phyloP scores from a whole-genome alignment of 2,797 vertebrate genomes.

The Brachymystax lenok region DNA sequence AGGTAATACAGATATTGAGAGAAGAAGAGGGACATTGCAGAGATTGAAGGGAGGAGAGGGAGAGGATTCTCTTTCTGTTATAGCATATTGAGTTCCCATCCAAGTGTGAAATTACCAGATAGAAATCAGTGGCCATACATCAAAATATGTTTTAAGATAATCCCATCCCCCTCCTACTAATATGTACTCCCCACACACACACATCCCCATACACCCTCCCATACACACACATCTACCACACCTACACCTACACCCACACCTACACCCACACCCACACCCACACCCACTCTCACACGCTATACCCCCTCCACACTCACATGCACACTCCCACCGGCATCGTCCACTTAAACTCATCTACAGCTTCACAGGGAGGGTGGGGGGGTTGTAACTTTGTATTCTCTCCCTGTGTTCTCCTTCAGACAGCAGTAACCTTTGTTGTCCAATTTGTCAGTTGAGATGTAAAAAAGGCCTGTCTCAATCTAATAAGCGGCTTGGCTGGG shows the following conservation, averaged over 20 bases:
- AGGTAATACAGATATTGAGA: slow-evolving; percentile 3
- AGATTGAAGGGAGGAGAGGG: background rate
- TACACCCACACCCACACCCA: background rate
- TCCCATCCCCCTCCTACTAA: background rate
- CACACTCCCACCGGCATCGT: background rate
- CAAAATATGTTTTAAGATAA: slow-evolving; percentile 41
- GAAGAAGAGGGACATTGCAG: slow-evolving; percentile 21
- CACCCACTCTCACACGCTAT: slow-evolving; percentile 4
- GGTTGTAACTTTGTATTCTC: slow-evolving; percentile 30
- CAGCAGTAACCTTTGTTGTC: slow-evolving; percentile 44
- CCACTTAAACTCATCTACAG: background rate
- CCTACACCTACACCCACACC: background rate
- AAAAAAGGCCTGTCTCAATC: slow-evolving; percentile 33
- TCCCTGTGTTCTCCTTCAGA: slow-evolving; percentile 6
- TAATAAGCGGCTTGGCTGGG: slow-evolving; percentile 33
- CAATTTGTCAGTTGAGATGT: slow-evolving; percentile 41
- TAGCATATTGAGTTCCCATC: slow-evolving; percentile 47
- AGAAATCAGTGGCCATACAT: slow-evolving; percentile 44
- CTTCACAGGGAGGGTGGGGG: background rate
- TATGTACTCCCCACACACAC: background rate
- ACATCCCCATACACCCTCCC: background rate
- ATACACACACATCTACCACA: background rate
- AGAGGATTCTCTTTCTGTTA: slow-evolving; percentile 36
- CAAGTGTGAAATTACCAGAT: slow-evolving; percentile 60
- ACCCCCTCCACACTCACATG: background rate